phyloP scores from a whole-genome alignment of 2,797 vertebrate species.

The Pteronotus mesoamericanus region DNA sequence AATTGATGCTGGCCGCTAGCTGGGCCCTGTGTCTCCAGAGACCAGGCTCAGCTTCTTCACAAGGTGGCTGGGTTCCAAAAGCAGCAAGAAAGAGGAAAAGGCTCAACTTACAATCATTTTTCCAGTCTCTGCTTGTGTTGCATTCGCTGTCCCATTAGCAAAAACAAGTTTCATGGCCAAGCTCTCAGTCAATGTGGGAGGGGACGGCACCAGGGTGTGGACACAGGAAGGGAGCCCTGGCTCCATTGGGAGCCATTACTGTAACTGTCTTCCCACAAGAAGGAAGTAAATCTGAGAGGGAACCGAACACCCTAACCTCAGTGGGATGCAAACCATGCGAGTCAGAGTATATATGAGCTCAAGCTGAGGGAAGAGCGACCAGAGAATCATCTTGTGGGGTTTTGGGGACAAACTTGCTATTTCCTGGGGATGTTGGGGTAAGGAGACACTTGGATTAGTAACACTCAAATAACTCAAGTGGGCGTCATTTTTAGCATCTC shows the following conservation, averaged over 20 bases:
- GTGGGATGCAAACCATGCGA: background rate
- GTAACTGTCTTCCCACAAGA: slow-evolving; percentile 27
- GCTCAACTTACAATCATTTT: background rate
- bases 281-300: slow-evolving; percentile 56
- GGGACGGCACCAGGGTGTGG: background rate
- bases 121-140: slow-evolving; percentile 32
- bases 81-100: background rate
- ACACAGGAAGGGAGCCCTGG: background rate
- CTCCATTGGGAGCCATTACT: background rate
- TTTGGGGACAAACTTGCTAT: slow-evolving; percentile 29
- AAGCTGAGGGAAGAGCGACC: background rate
- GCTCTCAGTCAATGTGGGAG: background rate
- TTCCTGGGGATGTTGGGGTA: slow-evolving; percentile 36
- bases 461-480: slow-evolving; percentile 11
- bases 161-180: background rate
- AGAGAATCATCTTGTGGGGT: slow-evolving; percentile 28
- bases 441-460: background rate
- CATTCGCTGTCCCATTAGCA: background rate
- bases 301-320: slow-evolving; percentile 39
- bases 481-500: slow-evolving; percentile 24
- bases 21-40: background rate
- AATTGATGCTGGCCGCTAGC: background rate
- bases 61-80: background rate
- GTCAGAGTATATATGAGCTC: background rate
- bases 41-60: background rate